Percentiles rank a stretch among this genome's conserved stretches.
Conservation (phyloP, 2,888 invertebrate species). For the Eupithecia vulgata region DNA sequence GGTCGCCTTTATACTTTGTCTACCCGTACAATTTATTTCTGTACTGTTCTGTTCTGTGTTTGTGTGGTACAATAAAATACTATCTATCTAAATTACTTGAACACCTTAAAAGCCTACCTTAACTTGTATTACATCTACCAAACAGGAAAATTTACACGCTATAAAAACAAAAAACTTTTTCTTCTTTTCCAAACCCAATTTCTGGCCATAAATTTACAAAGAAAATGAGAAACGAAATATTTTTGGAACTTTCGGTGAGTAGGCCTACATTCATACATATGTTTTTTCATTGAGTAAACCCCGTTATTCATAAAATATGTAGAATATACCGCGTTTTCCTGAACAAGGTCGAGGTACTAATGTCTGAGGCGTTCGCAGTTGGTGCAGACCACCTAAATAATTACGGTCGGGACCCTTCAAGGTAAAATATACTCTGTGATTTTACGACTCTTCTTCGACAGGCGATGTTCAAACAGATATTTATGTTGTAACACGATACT, state of each 20-base stretch:
- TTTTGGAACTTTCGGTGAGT: not conserved
- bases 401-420: conserved; percentile 52
- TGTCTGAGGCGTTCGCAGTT: conserved; percentile 52
- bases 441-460: conserved; percentile 46
- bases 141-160: not conserved
- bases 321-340: conserved; percentile 26
- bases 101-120: no score
- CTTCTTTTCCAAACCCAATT: not conserved
- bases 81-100: no score
- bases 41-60: no score
- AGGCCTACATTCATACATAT: not conserved
- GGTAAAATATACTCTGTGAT: conserved; percentile 53
- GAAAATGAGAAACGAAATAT: conserved; percentile 24
- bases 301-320: not conserved
- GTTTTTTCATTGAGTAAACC: not conserved
- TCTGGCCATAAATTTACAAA: conserved; percentile 24
- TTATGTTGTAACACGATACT: conserved; percentile 25
- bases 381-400: conserved; percentile 53
- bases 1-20: no score
- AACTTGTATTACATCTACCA: not conserved
- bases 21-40: no score
- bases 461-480: conserved; percentile 34
- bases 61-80: no score
- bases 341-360: conserved; percentile 49
- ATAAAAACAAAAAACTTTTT: not conserved